Evolutionary conservation across 2,797 vertebrate genomes (phyloP).

Genomic region (Apogon talboti): DNA sequence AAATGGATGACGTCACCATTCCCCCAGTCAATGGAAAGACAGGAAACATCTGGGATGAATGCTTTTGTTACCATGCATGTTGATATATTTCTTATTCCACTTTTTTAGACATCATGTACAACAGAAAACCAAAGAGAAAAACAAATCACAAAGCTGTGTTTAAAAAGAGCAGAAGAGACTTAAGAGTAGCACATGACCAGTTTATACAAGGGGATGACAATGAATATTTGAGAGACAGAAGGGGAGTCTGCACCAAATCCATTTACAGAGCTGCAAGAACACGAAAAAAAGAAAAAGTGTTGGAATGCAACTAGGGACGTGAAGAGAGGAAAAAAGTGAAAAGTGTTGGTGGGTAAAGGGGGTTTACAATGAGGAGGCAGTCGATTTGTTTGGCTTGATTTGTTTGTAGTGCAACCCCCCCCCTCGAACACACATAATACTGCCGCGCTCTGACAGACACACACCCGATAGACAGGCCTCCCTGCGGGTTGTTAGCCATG

Average conservation of each 20-base stretch:
- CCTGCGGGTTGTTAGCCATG: conserved; percentile 74
- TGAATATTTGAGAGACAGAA: not conserved
- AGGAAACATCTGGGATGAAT: no score
- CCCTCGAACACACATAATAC: conserved; percentile 20
- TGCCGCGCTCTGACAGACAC: conserved; percentile 10
- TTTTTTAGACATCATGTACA: no score
- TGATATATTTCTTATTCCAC: no score
- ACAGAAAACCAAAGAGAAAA: conserved; percentile 1
- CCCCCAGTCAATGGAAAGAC: no score
- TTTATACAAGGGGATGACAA: conserved; percentile 30
- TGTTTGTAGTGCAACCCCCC: conserved; percentile 25
- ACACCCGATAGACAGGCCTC: conserved; percentile 63
- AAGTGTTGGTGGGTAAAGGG: not conserved
- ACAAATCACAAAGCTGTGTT: conserved; percentile 15
- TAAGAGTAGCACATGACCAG: not conserved
- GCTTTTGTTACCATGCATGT: no score
- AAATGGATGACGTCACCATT: no score
- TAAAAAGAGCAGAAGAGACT: conserved; percentile 8
- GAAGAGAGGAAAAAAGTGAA: conserved; percentile 21
- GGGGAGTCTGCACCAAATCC: conserved; percentile 22
- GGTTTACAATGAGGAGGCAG: conserved; percentile 15
- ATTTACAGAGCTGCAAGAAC: conserved; percentile 20
- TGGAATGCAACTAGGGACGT: conserved; percentile 46
- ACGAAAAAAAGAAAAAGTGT: conserved; percentile 5
- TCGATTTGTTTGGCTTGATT: conserved; percentile 61